These are phyloP conservation scores for Cephus sareptanus DNA, from an alignment of 2,888 invertebrate genomes.

Conservation along the genomic window DNA sequence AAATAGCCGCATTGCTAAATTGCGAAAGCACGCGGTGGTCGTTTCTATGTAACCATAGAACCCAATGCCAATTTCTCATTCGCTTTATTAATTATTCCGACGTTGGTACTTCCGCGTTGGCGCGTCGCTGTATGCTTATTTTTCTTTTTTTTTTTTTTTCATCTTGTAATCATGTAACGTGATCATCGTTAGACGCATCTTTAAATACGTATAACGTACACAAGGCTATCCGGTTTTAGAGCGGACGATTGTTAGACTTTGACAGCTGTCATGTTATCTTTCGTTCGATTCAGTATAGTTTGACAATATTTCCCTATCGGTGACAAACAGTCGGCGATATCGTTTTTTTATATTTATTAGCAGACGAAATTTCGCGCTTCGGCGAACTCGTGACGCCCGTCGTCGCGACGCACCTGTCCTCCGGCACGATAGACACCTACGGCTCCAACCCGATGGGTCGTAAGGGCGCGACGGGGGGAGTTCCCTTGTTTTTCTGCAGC, in stretches of 20 bases:
- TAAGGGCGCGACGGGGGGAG: background rate
- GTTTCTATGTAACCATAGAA: background rate
- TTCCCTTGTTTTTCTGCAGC: background rate
- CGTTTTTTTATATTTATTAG: background rate
- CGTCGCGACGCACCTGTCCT: background rate
- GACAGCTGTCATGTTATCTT: background rate
- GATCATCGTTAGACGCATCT: background rate
- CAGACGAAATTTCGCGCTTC: background rate
- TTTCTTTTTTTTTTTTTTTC: background rate
- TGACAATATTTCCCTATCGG: background rate
- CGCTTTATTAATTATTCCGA: background rate
- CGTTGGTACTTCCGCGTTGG: background rate
- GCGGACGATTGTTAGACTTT: background rate
- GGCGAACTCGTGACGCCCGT: too few relatives aligned
- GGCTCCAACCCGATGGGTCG: background rate
- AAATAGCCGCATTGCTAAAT: background rate
- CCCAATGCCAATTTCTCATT: background rate
- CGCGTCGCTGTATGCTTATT: background rate
- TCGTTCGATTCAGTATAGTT: background rate
- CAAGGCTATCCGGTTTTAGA: background rate
- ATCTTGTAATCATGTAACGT: background rate
- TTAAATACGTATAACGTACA: background rate
- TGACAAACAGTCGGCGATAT: too few relatives aligned
- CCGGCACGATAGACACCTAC: background rate
- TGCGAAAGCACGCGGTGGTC: background rate